A percentile compares a stretch with the other conserved stretches of the same genome.
Conservation (phyloP, 2,888 invertebrate species). For the Cosmia trapezina region DNA sequence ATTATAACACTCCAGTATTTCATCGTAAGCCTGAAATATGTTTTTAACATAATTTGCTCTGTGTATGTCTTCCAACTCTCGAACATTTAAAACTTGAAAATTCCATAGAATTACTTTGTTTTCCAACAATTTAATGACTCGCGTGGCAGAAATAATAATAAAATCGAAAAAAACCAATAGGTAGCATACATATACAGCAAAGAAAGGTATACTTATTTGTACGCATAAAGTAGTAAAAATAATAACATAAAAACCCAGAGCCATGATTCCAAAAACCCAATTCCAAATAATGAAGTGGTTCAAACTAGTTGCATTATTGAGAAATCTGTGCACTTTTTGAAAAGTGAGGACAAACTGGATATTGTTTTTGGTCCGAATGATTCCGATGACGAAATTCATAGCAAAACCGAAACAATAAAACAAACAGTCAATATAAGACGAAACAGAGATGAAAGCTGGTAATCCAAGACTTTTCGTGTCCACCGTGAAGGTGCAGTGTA, state of each 20-base stretch:
- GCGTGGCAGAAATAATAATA: neutral
- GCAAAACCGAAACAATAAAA: constrained; percentile 5
- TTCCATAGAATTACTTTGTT: constrained; percentile 22
- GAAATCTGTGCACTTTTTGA: constrained; percentile 34
- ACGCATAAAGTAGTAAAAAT: neutral
- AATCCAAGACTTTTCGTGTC: neutral
- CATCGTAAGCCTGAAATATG: constrained; percentile 26
- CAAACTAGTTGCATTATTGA: constrained; percentile 9
- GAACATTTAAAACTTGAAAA: constrained; percentile 3
- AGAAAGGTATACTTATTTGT: too few species aligned
- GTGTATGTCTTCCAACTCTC: neutral
- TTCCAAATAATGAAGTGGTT: constrained; percentile 8
- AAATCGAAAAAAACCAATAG: constrained; percentile 11
- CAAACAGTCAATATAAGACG: neutral
- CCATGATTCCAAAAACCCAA: constrained; percentile 22
- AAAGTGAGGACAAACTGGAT: neutral
- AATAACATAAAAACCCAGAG: neutral
- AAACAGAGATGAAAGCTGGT: neutral
- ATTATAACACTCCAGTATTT: constrained; percentile 38
- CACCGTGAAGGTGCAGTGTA: neutral
- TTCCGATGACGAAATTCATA: constrained; percentile 4
- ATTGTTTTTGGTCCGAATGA: too few species aligned
- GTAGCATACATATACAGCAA: neutral
- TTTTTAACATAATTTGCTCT: neutral
- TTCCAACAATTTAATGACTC: constrained; percentile 5